Base-by-base conservation (phyloP, 1,140 invertebrate genomes). In the Plectus sambesii region DNA sequence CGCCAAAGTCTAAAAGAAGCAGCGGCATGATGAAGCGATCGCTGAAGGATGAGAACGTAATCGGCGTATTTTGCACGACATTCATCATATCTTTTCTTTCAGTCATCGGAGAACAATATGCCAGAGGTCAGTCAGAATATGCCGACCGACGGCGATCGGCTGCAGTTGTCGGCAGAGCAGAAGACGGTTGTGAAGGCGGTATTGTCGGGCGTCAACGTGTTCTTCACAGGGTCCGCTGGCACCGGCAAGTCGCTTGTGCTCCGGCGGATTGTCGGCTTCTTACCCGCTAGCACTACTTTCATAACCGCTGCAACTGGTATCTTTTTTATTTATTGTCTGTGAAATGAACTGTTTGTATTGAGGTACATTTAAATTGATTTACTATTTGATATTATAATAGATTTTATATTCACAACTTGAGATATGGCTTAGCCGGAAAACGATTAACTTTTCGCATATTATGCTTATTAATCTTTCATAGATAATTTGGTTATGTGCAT, bases 241-340 rank as follows among this genome's bases (percentile, higher is more conserved):
- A 93, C 87, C n/a, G 87, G 88, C 0, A 93, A 94, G 70, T 89
- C 86, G 48, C 88, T 81, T 66, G 66, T 94, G 5, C 69, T 93
- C 15, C 80, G 80, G 42, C 80, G 80, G 61, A 88, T 92, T 43
- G 82, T 90, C 30, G 79, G 80, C 35, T 78, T 81, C 24, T 68
- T 93, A 27, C 85, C 87, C n/a, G 87, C 87, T 1, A 83, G 89
- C 66, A 80, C 80, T 6, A 92, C 88, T 3, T 79, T 82, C 57
- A 80, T 85, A 1, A 93, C 88, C 12, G 89, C 88, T 2, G 92
- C 87, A 45, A 94, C 89, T 35, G 88, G 53, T 56, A 36, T n/a
- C n/a, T n/a, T n/a, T n/a, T n/a, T n/a, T n/a, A n/a, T n/a, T n/a
- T n/a, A n/a, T n/a, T n/a, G n/a, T n/a, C n/a, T n/a, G n/a, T n/a